Percentiles rank a stretch among this genome's conserved stretches.
Evolutionary conservation across 2,113 vertebrate genomes (phyloP).

Genomic region (Podarcis raffonei): DNA sequence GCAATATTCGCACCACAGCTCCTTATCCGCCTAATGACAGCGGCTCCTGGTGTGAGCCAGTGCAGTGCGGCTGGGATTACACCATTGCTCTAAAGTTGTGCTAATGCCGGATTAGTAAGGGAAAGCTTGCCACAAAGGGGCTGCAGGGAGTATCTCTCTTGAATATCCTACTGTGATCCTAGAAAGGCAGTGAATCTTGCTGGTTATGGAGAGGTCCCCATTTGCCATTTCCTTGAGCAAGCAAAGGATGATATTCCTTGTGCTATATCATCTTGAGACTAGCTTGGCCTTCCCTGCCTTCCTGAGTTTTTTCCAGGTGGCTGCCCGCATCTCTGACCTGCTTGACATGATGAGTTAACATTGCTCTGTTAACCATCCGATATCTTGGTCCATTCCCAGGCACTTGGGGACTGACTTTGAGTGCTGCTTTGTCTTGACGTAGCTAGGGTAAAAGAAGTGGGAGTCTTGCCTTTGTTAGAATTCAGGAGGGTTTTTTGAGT

Average conservation of each 20-base stretch:
- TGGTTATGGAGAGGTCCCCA: background rate
- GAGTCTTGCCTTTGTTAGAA: too few species aligned
- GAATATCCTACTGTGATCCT: background rate
- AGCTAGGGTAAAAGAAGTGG: background rate
- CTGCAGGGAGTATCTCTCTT: background rate
- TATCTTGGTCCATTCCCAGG: background rate
- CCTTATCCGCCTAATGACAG: slow-evolving; percentile 14
- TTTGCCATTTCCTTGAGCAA: background rate
- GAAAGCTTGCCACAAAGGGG: background rate
- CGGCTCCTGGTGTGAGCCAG: background rate
- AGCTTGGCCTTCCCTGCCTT: background rate
- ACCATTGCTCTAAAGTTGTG: background rate
- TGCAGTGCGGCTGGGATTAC: slow-evolving; percentile 4
- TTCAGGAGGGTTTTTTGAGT: background rate
- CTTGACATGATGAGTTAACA: background rate
- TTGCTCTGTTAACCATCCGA: background rate
- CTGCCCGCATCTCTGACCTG: background rate
- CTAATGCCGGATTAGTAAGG: slow-evolving; percentile 5
- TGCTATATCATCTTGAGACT: background rate
- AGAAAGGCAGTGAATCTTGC: background rate
- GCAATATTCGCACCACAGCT: background rate
- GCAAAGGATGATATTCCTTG: background rate
- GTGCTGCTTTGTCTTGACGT: background rate
- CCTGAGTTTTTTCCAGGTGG: background rate
- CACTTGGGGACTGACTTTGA: background rate